Base-by-base conservation (phyloP, 2,888 invertebrate species). In the Malthinus seriepunctatus region DNA sequence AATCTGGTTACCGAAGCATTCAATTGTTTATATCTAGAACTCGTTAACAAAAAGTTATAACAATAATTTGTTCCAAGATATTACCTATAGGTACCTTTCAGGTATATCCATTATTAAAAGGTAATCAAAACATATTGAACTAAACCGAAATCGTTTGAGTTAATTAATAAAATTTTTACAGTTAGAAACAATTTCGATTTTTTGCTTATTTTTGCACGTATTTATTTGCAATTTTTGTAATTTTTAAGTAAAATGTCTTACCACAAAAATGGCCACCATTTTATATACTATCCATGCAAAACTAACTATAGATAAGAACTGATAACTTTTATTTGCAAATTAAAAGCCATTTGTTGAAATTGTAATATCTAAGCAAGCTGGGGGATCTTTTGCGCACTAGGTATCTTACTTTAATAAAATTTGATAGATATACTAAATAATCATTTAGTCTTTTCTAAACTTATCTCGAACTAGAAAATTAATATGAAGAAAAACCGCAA, bases 261-360 rank as follows among this genome's bases (percentile, higher is more conserved):
- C 60, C 55, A 38, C 44, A 32, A 58, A 47, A 44, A 49, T 8
- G 15, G 32, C 58, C 58, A 53, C 51, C 53, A 47, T 50, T 50
- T 56, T 56, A 56, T 49, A 56, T 35, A n/a, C n/a, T n/a, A 46
- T 12, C 23, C 42, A 39, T n/a, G 55, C 42, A 42, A 50, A 23
- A 56, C 42, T 34, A 8, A 7, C 15, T 11, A 31, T 12, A 50
- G 50, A 56, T 56, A 54, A 54, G 54, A 14, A 42, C 54, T 47
- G 54, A 54, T 54, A 54, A 54, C 38, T 54, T 45, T 50, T 52
- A 32, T 42, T 10, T 15, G 39, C 54, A 42, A 54, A 48, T 48
- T 48, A 39, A 65, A 65, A 62, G 57, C 63, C 62, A 64, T 54
- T 54, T 54, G 48, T 48, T 54, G 60, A 63, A 63, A 5, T 23